Evolutionary conservation across 2,113 vertebrate genomes (phyloP).

Genomic region (Crocuta crocuta): DNA sequence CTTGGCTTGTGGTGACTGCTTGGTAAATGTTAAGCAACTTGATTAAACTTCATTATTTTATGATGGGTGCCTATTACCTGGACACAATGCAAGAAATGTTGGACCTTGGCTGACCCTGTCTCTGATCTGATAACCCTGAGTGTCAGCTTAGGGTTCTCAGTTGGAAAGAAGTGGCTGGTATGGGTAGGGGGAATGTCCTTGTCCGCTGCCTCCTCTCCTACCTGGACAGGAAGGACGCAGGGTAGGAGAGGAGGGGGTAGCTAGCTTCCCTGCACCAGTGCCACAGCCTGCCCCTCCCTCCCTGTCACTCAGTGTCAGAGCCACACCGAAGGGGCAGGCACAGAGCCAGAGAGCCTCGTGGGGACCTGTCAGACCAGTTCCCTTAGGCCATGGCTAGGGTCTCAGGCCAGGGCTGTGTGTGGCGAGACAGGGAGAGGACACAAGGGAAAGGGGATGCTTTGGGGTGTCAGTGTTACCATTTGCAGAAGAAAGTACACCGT

Average conservation of each 20-base stretch:
- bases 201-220: not conserved
- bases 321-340: not conserved
- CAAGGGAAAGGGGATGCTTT: not conserved
- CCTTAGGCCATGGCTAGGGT: not conserved
- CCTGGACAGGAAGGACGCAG: not conserved
- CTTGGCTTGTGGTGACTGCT: not conserved
- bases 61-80: not conserved
- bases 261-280: not conserved
- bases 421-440: not conserved
- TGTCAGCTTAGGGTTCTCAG: not conserved
- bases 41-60: not conserved
- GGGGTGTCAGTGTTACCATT: not conserved
- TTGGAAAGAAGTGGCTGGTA: not conserved
- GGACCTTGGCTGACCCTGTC: not conserved
- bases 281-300: not conserved
- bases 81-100: not conserved
- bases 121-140: not conserved
- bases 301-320: not conserved
- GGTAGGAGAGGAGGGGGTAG: not conserved
- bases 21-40: not conserved
- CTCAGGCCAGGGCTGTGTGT: not conserved
- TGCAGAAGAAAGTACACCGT: not conserved
- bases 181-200: not conserved
- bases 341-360: not conserved
- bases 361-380: constrained; percentile 72